Percentiles rank a stretch among this genome's conserved stretches.
Evolutionary conservation across 2,797 vertebrate species (phyloP).

Genomic region (Acanthornis magna): DNA sequence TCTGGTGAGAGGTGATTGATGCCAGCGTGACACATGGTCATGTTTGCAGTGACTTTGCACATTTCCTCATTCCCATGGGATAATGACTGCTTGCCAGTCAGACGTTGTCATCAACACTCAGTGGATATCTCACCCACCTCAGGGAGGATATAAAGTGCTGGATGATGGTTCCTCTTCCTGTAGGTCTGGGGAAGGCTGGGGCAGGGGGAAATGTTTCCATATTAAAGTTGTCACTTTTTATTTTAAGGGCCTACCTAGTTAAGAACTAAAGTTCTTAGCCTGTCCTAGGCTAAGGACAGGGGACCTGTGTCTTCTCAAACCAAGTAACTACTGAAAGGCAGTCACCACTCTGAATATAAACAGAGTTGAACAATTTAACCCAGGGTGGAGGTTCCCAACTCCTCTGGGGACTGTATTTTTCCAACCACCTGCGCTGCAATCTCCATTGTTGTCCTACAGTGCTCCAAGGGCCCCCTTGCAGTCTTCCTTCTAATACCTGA

Average conservation of each 20-base stretch:
- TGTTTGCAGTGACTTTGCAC: background rate
- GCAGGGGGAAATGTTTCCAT: rapidly evolving
- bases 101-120: background rate
- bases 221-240: background rate
- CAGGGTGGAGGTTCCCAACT: background rate
- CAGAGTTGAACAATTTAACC: background rate
- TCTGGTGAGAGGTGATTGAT: background rate
- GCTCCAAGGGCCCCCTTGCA: background rate
- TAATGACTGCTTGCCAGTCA: background rate
- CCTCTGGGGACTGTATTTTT: background rate
- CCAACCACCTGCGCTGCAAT: background rate
- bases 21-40: background rate
- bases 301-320: background rate
- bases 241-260: background rate
- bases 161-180: background rate
- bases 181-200: background rate
- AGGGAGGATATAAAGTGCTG: background rate
- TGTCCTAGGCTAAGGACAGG: background rate
- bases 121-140: background rate
- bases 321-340: background rate
- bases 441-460: background rate
- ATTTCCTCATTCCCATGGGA: background rate
- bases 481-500: background rate
- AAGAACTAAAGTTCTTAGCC: background rate
- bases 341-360: background rate